A percentile compares a stretch with the other conserved stretches of the same genome.
These are phyloP conservation scores for Mormyrus iriodes DNA, from an alignment of 2,113 vertebrate species.

Conservation along the genomic window DNA sequence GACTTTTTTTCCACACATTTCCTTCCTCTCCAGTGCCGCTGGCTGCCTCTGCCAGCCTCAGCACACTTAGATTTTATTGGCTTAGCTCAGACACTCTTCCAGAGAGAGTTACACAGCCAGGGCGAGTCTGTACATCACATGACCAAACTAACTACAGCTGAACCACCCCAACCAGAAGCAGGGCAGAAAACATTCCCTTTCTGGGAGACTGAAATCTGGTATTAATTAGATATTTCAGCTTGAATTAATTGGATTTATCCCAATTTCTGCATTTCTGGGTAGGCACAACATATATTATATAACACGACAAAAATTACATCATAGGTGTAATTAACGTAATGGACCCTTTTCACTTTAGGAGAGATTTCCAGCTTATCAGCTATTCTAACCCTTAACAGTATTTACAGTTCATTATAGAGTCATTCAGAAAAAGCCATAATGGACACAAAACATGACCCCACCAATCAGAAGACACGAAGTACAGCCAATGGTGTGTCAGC, in stretches of 20 bases:
- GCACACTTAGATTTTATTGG: neutral
- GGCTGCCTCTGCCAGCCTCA: neutral
- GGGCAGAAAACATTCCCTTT: neutral
- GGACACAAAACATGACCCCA: neutral
- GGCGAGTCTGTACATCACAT: neutral
- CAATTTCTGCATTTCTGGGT: neutral
- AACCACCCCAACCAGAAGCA: neutral
- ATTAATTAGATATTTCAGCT: neutral
- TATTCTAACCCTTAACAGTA: neutral
- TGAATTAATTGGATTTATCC: neutral
- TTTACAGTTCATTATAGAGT: neutral
- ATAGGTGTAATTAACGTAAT: neutral
- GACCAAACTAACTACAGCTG: neutral
- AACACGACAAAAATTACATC: neutral
- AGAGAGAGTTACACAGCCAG: neutral
- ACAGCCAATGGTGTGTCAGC: neutral
- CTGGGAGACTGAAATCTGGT: neutral
- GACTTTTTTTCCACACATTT: neutral
- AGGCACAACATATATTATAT: neutral
- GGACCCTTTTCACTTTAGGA: neutral
- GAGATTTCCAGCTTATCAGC: neutral
- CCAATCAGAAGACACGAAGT: neutral
- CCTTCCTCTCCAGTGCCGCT: neutral
- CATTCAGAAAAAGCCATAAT: neutral
- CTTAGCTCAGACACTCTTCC: neutral